Evolutionary conservation across 1,140 invertebrate genomes (phyloP).

Genomic region (Temnothorax nylanderi): DNA sequence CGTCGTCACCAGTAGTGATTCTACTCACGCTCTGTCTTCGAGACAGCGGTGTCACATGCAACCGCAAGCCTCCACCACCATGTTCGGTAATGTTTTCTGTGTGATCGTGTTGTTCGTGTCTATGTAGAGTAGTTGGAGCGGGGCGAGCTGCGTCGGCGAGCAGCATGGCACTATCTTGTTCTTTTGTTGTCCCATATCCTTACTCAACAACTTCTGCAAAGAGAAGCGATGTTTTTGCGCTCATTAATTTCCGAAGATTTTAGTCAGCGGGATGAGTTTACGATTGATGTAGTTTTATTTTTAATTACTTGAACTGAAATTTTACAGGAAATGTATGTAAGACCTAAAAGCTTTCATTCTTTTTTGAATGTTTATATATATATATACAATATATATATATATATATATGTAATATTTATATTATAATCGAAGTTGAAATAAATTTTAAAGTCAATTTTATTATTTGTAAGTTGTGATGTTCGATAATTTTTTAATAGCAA

Average conservation of each 20-base stretch:
- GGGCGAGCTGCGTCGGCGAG: slow-evolving; percentile 91
- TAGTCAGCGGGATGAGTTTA: neutral
- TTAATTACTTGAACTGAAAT: neutral
- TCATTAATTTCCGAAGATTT: slow-evolving; percentile 23
- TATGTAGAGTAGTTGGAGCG: slow-evolving; percentile 91
- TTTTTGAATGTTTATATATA: too few relatives aligned
- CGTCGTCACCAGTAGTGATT: neutral
- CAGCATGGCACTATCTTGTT: slow-evolving; percentile 91
- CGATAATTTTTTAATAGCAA: neutral
- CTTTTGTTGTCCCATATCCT: slow-evolving; percentile 73
- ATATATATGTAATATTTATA: too few relatives aligned
- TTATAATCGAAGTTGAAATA: neutral
- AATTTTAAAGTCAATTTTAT: neutral
- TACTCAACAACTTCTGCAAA: slow-evolving; percentile 86
- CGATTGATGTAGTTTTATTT: neutral
- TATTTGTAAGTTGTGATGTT: neutral
- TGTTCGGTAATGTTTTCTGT: slow-evolving; percentile 92
- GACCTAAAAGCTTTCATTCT: neutral
- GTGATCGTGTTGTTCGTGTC: slow-evolving; percentile 91
- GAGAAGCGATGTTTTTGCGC: slow-evolving; percentile 49
- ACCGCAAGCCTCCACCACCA: slow-evolving; percentile 93
- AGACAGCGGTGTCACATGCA: slow-evolving; percentile 88
- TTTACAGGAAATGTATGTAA: neutral
- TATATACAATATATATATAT: too few relatives aligned
- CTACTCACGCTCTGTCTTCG: slow-evolving; percentile 5